These are phyloP conservation scores for Menidia menidia DNA, from an alignment of 2,797 vertebrate genomes.

Conservation along the genomic window DNA sequence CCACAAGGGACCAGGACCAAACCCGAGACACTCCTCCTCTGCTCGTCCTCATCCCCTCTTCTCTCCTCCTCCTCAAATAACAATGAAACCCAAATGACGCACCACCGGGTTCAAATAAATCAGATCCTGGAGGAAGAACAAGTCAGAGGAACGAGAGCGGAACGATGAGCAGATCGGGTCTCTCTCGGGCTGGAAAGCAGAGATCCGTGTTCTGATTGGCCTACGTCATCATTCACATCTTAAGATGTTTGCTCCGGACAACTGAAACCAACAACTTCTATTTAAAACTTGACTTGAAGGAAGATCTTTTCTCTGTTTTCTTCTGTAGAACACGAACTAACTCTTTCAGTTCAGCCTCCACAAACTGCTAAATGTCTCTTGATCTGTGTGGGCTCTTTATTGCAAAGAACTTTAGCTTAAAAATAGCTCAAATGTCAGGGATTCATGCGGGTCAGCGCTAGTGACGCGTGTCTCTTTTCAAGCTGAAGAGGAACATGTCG, in stretches of 20 bases:
- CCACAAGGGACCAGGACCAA: conserved; percentile 81
- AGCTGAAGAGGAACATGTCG: too few relatives aligned
- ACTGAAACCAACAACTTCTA: too few relatives aligned
- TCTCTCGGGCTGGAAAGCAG: background rate
- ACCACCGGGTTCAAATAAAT: conserved; percentile 53
- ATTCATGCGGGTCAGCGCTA: too few relatives aligned
- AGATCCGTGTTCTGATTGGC: background rate
- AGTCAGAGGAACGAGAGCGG: background rate
- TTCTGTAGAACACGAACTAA: background rate
- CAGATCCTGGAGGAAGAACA: conserved; percentile 42
- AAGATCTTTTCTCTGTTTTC: background rate
- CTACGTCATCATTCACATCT: too few relatives aligned
- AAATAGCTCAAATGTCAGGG: too few relatives aligned
- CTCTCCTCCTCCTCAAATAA: conserved; percentile 56
- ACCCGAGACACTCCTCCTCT: conserved; percentile 71
- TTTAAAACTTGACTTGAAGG: too few relatives aligned
- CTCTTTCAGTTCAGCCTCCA: background rate
- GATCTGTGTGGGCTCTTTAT: too few relatives aligned
- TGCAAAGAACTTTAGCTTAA: too few relatives aligned
- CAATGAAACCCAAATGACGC: conserved; percentile 58
- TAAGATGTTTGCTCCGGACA: too few relatives aligned
- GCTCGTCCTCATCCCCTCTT: conserved; percentile 22
- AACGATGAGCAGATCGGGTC: too few relatives aligned
- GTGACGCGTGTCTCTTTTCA: too few relatives aligned
- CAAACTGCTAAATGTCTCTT: too few relatives aligned